A percentile compares a stretch with the other conserved stretches of the same genome.
Conservation (phyloP, 2,888 invertebrate species). For the Monoplex corrugatus region DNA sequence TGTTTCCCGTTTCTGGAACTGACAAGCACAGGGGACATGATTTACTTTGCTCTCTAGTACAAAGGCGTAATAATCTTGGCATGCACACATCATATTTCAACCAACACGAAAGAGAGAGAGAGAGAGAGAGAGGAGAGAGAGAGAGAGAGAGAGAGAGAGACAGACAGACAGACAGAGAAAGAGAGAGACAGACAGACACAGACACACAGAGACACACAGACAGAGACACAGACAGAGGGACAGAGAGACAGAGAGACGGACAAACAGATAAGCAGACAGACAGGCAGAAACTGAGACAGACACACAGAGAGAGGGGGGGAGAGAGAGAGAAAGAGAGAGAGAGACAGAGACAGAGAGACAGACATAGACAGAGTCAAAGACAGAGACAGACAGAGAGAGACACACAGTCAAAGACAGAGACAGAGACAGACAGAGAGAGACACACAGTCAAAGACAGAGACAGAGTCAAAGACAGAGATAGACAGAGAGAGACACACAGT, state of each 20-base stretch:
- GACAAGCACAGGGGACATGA: too few relatives aligned
- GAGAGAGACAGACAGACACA: constrained; percentile 16
- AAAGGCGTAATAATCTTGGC: too few relatives aligned
- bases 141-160: background rate
- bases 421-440: background rate
- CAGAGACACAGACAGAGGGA: too few relatives aligned
- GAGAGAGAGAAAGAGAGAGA: constrained; percentile 40
- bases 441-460: background rate
- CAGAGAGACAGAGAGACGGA: too few relatives aligned
- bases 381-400: background rate
- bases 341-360: too few relatives aligned
- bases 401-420: background rate
- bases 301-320: constrained; percentile 39
- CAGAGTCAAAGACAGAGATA: background rate
- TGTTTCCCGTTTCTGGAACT: too few relatives aligned
- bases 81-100: too few relatives aligned
- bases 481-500: background rate
- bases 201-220: constrained; percentile 25
- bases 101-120: too few relatives aligned
- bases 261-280: too few relatives aligned
- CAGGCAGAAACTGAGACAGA: too few relatives aligned
- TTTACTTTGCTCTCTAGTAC: too few relatives aligned
- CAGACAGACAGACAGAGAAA: background rate
- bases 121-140: background rate
- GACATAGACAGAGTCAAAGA: too few relatives aligned